Base-by-base conservation (phyloP, 2,888 invertebrate species). In the Parnassius glacialis region DNA sequence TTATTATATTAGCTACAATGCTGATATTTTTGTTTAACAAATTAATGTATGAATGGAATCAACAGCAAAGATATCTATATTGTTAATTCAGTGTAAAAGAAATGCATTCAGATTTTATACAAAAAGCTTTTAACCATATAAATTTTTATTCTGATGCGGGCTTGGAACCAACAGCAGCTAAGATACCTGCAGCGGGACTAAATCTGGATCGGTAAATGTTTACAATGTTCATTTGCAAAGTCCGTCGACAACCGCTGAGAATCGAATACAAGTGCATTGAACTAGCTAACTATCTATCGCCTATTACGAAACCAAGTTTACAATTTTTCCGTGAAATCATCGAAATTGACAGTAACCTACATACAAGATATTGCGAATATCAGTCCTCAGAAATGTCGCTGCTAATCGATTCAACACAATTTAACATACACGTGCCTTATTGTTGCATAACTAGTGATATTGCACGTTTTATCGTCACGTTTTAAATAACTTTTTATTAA, bases 331-430 rank as follows among this genome's bases (percentile, higher is more conserved):
- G 52, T 59, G 59, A 63, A 63, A 59, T 63, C 56, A 63, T 63
- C 59, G 59, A 56, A 63, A 59, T 63, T 59, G 63, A 63, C 59
- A 63, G 63, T 59, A 63, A 63, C 63, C 63, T 52, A 63, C 59
- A 59, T 59, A 52, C 51, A 45, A 47, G 34, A 54, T 48, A 62
- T 59, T 55, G 47, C 56, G 20, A 41, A 52, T 61, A 61, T 47
- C 45, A 52, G 41, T 20, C 41, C 56, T 57, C n/a, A 44, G 25
- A 63, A 59, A 56, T n/a, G 25, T 47, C 5, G 12, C 59, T 10
- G 12, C 16, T 56, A 56, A 63, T 59, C 62, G 47, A 59, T 63
- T 63, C 20, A 55, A 56, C 63, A 52, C 52, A 59, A 57, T 57
- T 41, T n/a, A 41, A 48, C 34, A 12, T 9, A 13, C 13, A 48